phyloP scores from a whole-genome alignment of 2,888 invertebrate genomes.

The Piscicola geometra region DNA sequence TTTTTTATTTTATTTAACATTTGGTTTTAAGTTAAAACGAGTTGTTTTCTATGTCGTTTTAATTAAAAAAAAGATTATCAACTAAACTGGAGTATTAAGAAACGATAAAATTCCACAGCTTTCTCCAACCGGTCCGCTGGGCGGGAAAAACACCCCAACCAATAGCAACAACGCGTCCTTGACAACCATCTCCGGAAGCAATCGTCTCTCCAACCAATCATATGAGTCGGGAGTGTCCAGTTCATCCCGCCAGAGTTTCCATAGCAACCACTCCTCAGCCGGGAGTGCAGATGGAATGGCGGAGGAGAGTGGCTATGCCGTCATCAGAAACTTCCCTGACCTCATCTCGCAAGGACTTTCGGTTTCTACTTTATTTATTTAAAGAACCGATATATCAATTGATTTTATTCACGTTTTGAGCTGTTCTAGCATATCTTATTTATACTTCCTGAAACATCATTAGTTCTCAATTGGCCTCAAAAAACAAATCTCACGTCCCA shows the following conservation, averaged over 20 bases:
- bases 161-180: not conserved
- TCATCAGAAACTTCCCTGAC: slow-evolving; percentile 54
- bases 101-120: no score
- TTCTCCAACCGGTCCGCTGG: not conserved
- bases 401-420: no score
- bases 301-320: slow-evolving; percentile 58
- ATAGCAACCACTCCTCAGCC: slow-evolving; percentile 20
- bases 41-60: no score
- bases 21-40: no score
- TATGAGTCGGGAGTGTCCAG: slow-evolving; percentile 56
- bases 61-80: no score
- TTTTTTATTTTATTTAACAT: no score
- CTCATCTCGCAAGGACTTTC: slow-evolving; percentile 53
- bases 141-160: slow-evolving; percentile 1
- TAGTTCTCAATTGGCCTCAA: not conserved
- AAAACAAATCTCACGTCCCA: not conserved
- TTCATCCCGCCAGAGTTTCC: slow-evolving; percentile 43
- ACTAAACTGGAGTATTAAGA: no score
- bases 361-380: slow-evolving; percentile 45
- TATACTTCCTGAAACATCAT: no score
- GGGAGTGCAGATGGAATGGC: slow-evolving; percentile 43
- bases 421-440: no score
- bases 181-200: slow-evolving; percentile 31
- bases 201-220: slow-evolving; percentile 56
- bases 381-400: no score